Base-by-base conservation (phyloP, 2,797 vertebrate species). In the Coreius guichenoti region DNA sequence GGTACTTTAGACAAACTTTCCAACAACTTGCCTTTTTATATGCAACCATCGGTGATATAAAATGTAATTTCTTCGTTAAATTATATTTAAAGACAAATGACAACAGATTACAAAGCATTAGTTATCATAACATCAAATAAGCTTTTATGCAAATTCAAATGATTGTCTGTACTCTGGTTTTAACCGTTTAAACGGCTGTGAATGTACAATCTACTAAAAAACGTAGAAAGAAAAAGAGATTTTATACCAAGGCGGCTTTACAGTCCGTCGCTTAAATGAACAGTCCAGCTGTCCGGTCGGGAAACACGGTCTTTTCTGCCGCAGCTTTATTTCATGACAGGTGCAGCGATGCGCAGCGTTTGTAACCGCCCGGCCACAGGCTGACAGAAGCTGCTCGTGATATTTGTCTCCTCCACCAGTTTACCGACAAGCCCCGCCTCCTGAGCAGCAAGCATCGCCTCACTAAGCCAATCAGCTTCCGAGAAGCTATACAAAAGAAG, bases 351-450 rank as follows among this genome's bases (percentile, higher is more conserved):
- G 69, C 51, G 39, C 85, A 58, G 23, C 31, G 72, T n/a, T 75
- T 47, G 14, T 45, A 73, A 75, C 33, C 63, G 19, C 26, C 26
- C 65, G 61, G 69, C 43, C 45, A 69, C 85, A 63, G 74, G 33
- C 49, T 70, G 19, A 33, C 36, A 51, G 73, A 12, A 73, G 88
- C 92, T 88, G 89, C 88, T 88, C 69, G 91, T 91, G 91, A 88
- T 81, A 5, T 78, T 87, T 77, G 43, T 21, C 36, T 61, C 49
- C 12, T 80, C 19, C 29, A 36, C 39, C 6, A 11, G 9, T 43
- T 31, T 14, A 43, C 5, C 1, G 7, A 26, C 8, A 65, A 73
- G 16, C 31, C 76, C 68, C 75, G 67, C 65, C 75, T 61, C 8
- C 8, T 54, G 56, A 51, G 2, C 8, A 3, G 43, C 5, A 2